phyloP scores from a whole-genome alignment of 2,797 vertebrate genomes.

The Takifugu rubripes region DNA sequence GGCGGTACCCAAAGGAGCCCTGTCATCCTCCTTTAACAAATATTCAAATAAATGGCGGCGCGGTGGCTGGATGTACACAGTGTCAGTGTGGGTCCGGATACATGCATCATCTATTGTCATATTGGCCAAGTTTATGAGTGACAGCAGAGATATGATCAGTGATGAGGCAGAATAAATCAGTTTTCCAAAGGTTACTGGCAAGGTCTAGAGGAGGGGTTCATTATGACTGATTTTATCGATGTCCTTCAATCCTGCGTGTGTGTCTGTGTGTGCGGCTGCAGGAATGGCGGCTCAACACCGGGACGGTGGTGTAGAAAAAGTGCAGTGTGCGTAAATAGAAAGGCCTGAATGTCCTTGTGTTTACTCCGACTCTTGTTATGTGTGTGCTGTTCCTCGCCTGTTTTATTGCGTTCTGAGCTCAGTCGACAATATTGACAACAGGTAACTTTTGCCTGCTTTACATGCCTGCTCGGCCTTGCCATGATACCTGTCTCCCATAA shows the following conservation, averaged over 20 bases:
- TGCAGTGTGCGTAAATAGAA: constrained; percentile 11
- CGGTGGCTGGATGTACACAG: constrained; percentile 11
- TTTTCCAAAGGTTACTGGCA: constrained; percentile 61
- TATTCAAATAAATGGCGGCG: constrained; percentile 11
- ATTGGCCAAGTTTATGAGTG: constrained; percentile 56
- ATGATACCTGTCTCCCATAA: constrained; percentile 61
- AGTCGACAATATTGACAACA: constrained; percentile 21
- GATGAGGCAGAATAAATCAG: constrained; percentile 58
- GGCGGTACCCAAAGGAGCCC: neutral
- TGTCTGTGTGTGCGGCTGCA: constrained; percentile 7
- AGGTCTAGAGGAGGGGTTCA: constrained; percentile 63
- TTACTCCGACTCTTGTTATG: constrained; percentile 32
- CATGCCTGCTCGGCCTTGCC: constrained; percentile 41
- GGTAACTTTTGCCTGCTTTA: constrained; percentile 32
- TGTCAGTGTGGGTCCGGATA: constrained; percentile 18
- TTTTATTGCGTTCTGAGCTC: constrained; percentile 13
- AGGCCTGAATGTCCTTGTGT: constrained; percentile 27
- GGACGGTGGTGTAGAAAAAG: constrained; percentile 11
- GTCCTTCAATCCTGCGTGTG: constrained; percentile 53
- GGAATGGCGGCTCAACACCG: constrained; percentile 12
- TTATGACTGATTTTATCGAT: constrained; percentile 61
- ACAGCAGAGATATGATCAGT: constrained; percentile 59
- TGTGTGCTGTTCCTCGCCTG: constrained; percentile 41
- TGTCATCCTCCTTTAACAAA: constrained; percentile 9
- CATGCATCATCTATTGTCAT: constrained; percentile 48